Conservation (phyloP, 2,113 vertebrate species). For the Rhinolophus sinicus region DNA sequence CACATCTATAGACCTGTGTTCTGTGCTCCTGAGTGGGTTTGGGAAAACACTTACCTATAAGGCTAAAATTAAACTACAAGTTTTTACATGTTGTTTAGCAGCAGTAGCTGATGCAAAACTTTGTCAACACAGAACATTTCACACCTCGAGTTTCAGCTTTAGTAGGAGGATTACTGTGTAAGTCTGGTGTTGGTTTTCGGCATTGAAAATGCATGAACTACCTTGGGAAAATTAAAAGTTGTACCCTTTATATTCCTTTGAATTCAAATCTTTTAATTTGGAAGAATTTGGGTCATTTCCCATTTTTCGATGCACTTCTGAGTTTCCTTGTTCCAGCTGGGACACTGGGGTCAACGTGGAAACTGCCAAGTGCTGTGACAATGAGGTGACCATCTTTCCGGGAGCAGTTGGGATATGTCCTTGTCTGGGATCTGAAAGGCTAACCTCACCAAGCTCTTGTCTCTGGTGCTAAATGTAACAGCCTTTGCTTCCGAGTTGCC, state of each 20-base stretch:
- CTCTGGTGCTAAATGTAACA: neutral
- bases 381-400: neutral
- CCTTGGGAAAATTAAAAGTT: neutral
- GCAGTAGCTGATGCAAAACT: slow-evolving; percentile 60
- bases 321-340: neutral
- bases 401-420: neutral
- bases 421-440: neutral
- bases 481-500: neutral
- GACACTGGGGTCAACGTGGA: neutral
- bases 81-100: slow-evolving; percentile 43
- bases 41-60: slow-evolving; percentile 38
- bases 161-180: neutral
- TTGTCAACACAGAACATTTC: slow-evolving; percentile 47
- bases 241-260: neutral
- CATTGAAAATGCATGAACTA: neutral
- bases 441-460: neutral
- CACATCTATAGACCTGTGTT: slow-evolving; percentile 47
- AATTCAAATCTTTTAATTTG: neutral
- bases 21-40: neutral
- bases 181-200: neutral
- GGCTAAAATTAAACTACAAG: slow-evolving; percentile 70
- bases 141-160: neutral
- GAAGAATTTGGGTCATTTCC: neutral
- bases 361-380: neutral
- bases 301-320: neutral